Base-by-base conservation (phyloP, 2,888 invertebrate genomes). In the Drosophila subsilvestris region DNA sequence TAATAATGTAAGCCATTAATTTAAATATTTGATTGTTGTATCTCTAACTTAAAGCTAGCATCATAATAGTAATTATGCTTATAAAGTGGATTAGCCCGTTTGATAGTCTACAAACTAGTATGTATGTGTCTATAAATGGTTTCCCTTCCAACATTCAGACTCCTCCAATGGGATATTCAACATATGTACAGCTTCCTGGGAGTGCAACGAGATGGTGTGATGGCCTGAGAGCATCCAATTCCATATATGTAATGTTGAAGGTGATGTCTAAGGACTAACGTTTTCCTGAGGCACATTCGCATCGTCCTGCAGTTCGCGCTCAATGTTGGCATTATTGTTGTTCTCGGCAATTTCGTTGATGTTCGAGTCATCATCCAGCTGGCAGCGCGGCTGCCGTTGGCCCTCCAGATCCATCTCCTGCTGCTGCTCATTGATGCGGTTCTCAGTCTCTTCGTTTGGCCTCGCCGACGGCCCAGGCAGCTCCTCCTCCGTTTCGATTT, bases 301-400 rank as follows among this genome's bases (percentile, higher is more conserved):
- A 67, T 91, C 90, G 51, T 91, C 90, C 61, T 90, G 90, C 49
- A 91, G 70, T 79, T 91, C 90, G 14, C 91, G 89, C 81, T 91
- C 91, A 57, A 91, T 90, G 63, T 91, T 91, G 54, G 91, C 91
- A 76, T 91, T 91, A 56, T 91, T 91, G 68, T 91, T 91, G 59
- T 91, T 91, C 68, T 91, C 91, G 25, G 92, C 91, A 47, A 91
- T 91, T 80, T 92, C 91, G 83, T 92, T 91, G 18, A 92, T 90
- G 58, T 92, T 92, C 27, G 74, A 79, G 58, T 90, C 81, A 58
- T 87, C 73, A 49, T 70, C 37, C 4, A 37, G 7, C 37, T 57
- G 74, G 42, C 74, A 68, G 4, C 71, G 73, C n/a, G 44, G 81
- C 27, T 56, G 71, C 20, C 51, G 57, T 45, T 44, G 61, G 14